A percentile compares a stretch with the other conserved stretches of the same genome.
Evolutionary conservation across 1,140 invertebrate species (phyloP).

Genomic region (Danaus plexippus): DNA sequence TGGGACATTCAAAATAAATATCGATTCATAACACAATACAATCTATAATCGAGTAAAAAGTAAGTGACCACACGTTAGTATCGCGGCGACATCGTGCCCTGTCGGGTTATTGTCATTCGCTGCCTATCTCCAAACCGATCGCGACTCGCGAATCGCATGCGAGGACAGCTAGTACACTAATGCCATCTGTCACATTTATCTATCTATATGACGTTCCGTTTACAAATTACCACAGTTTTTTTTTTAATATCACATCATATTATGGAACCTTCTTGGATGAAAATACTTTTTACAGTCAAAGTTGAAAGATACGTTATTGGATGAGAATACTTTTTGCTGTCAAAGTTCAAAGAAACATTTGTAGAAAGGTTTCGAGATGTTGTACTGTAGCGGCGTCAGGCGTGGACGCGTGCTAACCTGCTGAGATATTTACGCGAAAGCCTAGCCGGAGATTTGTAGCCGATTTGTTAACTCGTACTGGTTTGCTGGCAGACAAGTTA

Average conservation of each 20-base stretch:
- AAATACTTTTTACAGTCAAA: too few relatives aligned
- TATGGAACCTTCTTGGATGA: too few relatives aligned
- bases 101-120: conserved; percentile 55
- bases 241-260: too few relatives aligned
- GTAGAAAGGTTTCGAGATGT: too few relatives aligned
- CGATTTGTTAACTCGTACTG: conserved; percentile 39
- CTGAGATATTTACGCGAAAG: conserved; percentile 32
- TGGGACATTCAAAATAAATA: conserved; percentile 53
- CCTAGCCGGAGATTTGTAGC: conserved; percentile 39
- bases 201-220: not conserved
- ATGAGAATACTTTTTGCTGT: too few relatives aligned
- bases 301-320: too few relatives aligned
- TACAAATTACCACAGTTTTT: too few relatives aligned
- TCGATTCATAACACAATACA: conserved; percentile 68
- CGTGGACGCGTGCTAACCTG: conserved; percentile 32
- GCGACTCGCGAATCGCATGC: conserved; percentile 28
- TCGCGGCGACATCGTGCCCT: conserved; percentile 40
- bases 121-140: conserved; percentile 41
- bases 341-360: too few relatives aligned
- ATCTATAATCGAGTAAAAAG: conserved; percentile 63
- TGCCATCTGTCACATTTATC: conserved; percentile 41
- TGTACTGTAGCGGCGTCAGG: not conserved
- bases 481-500: too few relatives aligned
- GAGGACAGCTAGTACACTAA: conserved; percentile 31
- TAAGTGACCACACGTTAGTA: conserved; percentile 51